Evolutionary conservation across 2,888 invertebrate species (phyloP).

Genomic region (Euspilapteryx auroguttella): DNA sequence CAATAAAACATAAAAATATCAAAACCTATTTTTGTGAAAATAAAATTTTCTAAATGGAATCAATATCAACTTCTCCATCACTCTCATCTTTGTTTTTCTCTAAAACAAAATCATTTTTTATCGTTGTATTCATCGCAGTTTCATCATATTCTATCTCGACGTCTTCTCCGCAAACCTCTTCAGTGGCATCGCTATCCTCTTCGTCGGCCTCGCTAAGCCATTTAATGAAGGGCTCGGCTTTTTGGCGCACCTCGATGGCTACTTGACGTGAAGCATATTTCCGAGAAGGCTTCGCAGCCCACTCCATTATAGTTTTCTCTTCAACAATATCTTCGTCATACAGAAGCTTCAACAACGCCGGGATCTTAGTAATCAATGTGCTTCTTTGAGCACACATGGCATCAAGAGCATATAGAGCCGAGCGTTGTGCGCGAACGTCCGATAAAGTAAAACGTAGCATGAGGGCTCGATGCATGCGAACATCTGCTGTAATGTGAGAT

Average conservation of each 20-base stretch:
- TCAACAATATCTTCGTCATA: conserved; percentile 96
- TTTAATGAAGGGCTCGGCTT: conserved; percentile 90
- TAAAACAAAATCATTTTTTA: no score
- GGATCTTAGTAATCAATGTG: conserved; percentile 82
- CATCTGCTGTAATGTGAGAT: conserved; percentile 66
- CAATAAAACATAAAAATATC: no score
- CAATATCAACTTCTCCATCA: no score
- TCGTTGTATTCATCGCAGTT: no score
- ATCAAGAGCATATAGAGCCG: conserved; percentile 93
- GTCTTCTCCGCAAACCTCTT: conserved; percentile 19
- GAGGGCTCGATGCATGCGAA: conserved; percentile 75
- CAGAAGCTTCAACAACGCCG: conserved; percentile 86
- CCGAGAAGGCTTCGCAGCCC: conserved; percentile 93
- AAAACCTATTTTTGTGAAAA: no score
- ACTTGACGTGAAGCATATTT: conserved; percentile 93
- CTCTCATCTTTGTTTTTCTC: no score
- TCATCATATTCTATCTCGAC: no score
- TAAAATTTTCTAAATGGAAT: no score
- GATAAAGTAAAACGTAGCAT: conserved; percentile 80
- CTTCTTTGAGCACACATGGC: conserved; percentile 85
- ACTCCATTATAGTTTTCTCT: conserved; percentile 91
- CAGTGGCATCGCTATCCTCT: conserved; percentile 75
- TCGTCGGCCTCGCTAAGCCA: conserved; percentile 98
- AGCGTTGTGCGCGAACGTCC: conserved; percentile 84
- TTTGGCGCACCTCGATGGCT: conserved; percentile 87